Percentiles rank a stretch among this genome's conserved stretches.
These are phyloP conservation scores for Argyra leucocephala DNA, from an alignment of 2,888 invertebrate species.

Conservation along the genomic window DNA sequence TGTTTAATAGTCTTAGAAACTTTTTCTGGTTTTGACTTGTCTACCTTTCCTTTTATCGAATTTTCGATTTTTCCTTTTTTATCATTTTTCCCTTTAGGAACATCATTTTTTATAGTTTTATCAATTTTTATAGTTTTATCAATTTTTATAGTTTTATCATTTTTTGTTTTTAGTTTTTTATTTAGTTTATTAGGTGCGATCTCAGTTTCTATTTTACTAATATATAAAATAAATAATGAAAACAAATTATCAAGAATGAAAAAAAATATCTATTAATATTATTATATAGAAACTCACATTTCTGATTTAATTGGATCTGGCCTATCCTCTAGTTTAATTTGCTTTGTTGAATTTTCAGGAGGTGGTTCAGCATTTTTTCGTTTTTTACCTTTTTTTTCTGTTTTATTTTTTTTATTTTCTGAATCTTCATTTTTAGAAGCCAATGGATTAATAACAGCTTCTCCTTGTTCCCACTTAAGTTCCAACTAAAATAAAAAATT, in stretches of 20 bases:
- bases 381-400: constrained; percentile 9
- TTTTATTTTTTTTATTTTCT: constrained; percentile 8
- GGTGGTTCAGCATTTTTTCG: constrained; percentile 7
- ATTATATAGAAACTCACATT: neutral
- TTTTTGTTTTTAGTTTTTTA: neutral
- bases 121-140: neutral
- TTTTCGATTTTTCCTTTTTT: too few species aligned
- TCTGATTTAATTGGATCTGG: neutral
- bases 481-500: constrained; percentile 10
- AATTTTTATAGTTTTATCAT: neutral
- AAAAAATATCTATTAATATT: too few species aligned
- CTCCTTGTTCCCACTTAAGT: neutral
- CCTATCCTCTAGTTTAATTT: neutral
- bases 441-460: neutral
- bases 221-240: neutral
- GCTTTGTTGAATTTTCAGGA: neutral
- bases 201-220: neutral
- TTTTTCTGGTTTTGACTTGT: neutral
- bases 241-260: neutral
- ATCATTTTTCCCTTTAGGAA: too few species aligned
- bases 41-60: neutral
- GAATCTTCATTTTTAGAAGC: neutral
- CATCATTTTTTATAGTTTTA: neutral
- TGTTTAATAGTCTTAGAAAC: neutral
- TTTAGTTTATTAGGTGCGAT: neutral